Evolutionary conservation across 2,888 invertebrate species (phyloP), one percentile per base, ranked within the genome.

Genomic region (Metalampra italica): DNA sequence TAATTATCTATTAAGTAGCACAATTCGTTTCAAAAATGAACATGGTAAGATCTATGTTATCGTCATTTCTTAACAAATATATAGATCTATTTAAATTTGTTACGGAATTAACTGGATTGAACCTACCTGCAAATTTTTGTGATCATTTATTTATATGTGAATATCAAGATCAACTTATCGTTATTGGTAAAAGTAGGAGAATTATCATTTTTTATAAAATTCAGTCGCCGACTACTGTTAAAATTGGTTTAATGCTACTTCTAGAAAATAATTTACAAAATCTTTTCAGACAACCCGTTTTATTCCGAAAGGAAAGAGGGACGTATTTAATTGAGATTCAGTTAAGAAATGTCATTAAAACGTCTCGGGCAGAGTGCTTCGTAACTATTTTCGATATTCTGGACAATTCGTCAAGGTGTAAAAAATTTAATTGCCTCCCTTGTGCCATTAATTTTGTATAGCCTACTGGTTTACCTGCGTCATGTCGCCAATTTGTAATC

Each of bases 171-270:
- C 78, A 78, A 77, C 75, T 79, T 81, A 83, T 72, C 60, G 63
- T 76, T 75, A 72, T 78, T 71, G 73, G 72, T 83, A 79, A 78
- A 78, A 82, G 77, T 81, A 78, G 71, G 76, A 75, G 76, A 80
- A 67, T 77, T 72, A 67, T 34, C 4, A 34, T 30, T 64, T 62
- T 75, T 84, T 87, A 86, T 78, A 87, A 88, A 87, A 85, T 86
- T 89, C 88, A 87, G 88, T 89, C 89, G 79, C 84, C 68, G 79
- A 77, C 89, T 88, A 87, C 82, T 80, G 75, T 64, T 81, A 79
- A 85, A 81, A 78, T 81, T 71, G 72, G 75, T 81, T 78, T 67
- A 76, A 79, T 44, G 43, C 82, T 87, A 87, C 74, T 62, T 65
- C 82, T 88, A 87, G 78, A 86, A 87, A 87, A 83, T 62, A 76